Evolutionary conservation across 2,888 invertebrate genomes (phyloP), one percentile per base, ranked within the genome.

Genomic region (Lochmaea capreae): DNA sequence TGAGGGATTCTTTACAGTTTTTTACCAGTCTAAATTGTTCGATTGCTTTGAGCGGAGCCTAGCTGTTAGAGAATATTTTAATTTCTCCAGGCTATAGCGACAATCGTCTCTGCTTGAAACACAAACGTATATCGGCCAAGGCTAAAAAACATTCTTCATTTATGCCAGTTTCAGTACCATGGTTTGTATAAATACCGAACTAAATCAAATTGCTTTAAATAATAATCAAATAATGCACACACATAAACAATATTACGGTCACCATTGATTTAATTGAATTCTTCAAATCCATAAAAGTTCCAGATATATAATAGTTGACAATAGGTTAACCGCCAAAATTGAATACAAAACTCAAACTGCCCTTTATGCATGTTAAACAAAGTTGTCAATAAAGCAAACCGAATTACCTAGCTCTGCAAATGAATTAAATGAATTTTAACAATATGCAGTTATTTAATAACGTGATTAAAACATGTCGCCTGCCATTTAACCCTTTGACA

Each of bases 381-480:
- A 61, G 42, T 68, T 68, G 68, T 68, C 68, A 74, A 67, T 67
- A 71, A 71, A 71, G 61, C 43, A 65, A 74, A 74, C 62, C 12
- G 54, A 72, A 66, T 66, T 72, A 72, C 52, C 58, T 54, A 59
- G 49, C 16, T 26, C 67, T 59, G 65, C 61, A 52, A 67, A 68
- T 58, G 67, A 67, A 62, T 67, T 46, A 69, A 70, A 67, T 78
- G 78, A 76, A 79, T 67, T 74, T 76, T 75, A 76, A 79, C 76
- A 74, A 73, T 67, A 77, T 76, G 71, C 72, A 68, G 68, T 68
- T 68, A 68, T 68, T 68, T 68, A 68, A 68, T 68, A 68, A 68
- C 74, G 68, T 72, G 77, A 78, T 78, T 72, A 78, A 71, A 74
- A 69, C 75, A 74, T 76, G 77, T 76, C 76, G 62, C 63, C 73